Evolutionary conservation across 2,888 invertebrate genomes (phyloP), one percentile per base, ranked within the genome.

Genomic region (Sinotaia quadrata): DNA sequence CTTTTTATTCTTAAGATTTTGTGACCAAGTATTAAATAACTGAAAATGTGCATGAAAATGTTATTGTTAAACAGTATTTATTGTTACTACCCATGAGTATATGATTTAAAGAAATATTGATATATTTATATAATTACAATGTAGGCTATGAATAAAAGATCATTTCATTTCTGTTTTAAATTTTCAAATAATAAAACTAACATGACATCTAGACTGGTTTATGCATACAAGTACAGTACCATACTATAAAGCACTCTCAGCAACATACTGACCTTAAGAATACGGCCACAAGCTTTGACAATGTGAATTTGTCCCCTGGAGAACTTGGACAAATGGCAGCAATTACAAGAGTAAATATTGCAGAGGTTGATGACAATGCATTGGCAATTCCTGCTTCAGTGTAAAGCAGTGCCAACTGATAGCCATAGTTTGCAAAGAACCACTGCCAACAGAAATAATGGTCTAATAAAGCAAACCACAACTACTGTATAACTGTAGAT

Each of bases 401-500:
- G 89, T 94, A 92, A 63, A 93, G 91, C 74, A 97, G 89, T 60
- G 97, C 95, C 84, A 95, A 91, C 88, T 97, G 96, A 89, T 95
- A 96, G 68, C 95, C 92, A 87, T 96, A 96, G 90, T 96, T 97
- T 68, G 96, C 96, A 83, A 94, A 89, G 89, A 98, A 97, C 96
- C 97, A 98, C 95, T 97, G 77, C 59, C n/a, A n/a, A n/a, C n/a
- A n/a, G n/a, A n/a, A n/a, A n/a, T n/a, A n/a, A n/a, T n/a, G n/a
- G n/a, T n/a, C n/a, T n/a, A n/a, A n/a, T n/a, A n/a, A n/a, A n/a
- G n/a, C n/a, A n/a, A n/a, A n/a, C n/a, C n/a, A n/a, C n/a, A n/a
- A n/a, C n/a, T n/a, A n/a, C n/a, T n/a, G n/a, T n/a, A n/a, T n/a
- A n/a, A n/a, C n/a, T n/a, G n/a, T n/a, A n/a, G n/a, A n/a, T n/a